Evolutionary conservation across 2,797 vertebrate genomes (phyloP).

Genomic region (Melanotaenia trifasciata): DNA sequence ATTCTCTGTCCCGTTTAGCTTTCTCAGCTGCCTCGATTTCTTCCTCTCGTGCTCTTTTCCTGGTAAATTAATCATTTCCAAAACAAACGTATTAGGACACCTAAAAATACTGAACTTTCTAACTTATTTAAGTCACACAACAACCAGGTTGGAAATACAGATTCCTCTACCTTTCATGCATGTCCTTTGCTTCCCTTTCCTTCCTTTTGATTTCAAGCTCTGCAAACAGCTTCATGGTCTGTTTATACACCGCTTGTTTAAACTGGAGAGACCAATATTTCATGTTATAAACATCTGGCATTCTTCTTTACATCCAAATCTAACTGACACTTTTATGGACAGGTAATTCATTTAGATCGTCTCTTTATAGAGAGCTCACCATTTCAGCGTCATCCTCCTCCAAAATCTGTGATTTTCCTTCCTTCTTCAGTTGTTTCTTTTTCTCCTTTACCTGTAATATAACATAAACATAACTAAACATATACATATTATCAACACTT

Average conservation of each 20-base stretch:
- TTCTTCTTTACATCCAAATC: not conserved
- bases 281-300: not conserved
- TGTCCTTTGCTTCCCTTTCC: slow-evolving; percentile 98
- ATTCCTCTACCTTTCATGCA: slow-evolving; percentile 93
- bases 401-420: slow-evolving; percentile 88
- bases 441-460: slow-evolving; percentile 91
- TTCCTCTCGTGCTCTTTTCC: slow-evolving; percentile 96
- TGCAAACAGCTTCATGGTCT: slow-evolving; percentile 99
- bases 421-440: slow-evolving; percentile 97
- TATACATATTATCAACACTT: not conserved
- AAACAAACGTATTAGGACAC: not conserved
- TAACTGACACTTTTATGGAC: not conserved
- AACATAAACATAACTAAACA: not conserved
- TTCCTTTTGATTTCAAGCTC: slow-evolving; percentile 99
- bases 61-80: slow-evolving; percentile 58
- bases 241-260: slow-evolving; percentile 97
- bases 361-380: slow-evolving; percentile 74
- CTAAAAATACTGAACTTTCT: not conserved
- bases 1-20: slow-evolving; percentile 94
- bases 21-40: slow-evolving; percentile 96
- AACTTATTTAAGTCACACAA: not conserved
- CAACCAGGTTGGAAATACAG: not conserved
- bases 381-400: slow-evolving; percentile 96
- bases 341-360: not conserved
- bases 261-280: slow-evolving; percentile 81